Evolutionary conservation across 2,797 vertebrate species (phyloP).

Genomic region (Echiichthys vipera): DNA sequence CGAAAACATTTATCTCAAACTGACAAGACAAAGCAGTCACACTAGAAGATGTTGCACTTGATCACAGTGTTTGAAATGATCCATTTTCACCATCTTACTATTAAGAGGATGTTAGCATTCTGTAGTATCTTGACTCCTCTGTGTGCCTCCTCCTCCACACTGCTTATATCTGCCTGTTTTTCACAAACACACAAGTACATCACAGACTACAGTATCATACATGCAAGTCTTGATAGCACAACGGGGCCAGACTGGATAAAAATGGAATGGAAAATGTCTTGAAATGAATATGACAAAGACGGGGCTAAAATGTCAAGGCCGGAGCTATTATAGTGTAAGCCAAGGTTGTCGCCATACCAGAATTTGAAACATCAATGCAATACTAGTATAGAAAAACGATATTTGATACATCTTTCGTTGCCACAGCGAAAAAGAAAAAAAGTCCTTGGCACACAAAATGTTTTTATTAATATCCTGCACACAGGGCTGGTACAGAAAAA

Average conservation of each 20-base stretch:
- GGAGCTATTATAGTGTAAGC: slow-evolving; percentile 32
- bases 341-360: too few relatives aligned
- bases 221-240: neutral
- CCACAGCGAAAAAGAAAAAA: too few relatives aligned
- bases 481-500: too few relatives aligned
- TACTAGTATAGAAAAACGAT: too few relatives aligned
- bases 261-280: neutral
- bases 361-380: too few relatives aligned
- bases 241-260: neutral
- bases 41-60: neutral
- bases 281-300: slow-evolving; percentile 6
- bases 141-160: slow-evolving; percentile 16
- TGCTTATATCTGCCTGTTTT: slow-evolving; percentile 25
- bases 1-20: slow-evolving; percentile 26
- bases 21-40: slow-evolving; percentile 17
- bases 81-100: neutral
- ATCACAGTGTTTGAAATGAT: slow-evolving; percentile 21
- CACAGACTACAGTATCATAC: neutral
- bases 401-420: too few relatives aligned
- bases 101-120: slow-evolving; percentile 1
- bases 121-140: slow-evolving; percentile 6
- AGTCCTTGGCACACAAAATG: too few relatives aligned
- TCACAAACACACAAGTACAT: neutral
- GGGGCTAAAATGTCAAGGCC: slow-evolving; percentile 13
- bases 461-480: too few relatives aligned